Conservation (phyloP, 2,888 invertebrate genomes). For the Tolmerus cingulatus region DNA sequence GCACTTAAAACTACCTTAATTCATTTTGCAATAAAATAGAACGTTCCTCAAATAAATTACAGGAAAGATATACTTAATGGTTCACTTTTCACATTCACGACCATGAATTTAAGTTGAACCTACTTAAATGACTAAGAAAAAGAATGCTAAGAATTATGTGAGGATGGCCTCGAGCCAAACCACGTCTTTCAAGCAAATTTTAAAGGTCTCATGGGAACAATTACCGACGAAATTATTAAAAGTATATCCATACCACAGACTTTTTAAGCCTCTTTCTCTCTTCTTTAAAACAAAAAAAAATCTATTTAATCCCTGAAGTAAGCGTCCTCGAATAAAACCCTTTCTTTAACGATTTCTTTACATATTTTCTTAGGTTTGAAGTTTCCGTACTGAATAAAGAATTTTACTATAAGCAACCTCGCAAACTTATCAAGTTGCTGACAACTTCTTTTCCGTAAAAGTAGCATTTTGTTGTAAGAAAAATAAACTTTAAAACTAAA, state of each 20-base stretch:
- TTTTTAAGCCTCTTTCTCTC: neutral
- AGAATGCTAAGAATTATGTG: neutral
- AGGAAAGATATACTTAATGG: neutral
- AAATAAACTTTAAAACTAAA: neutral
- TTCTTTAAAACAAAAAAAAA: neutral
- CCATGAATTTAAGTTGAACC: neutral
- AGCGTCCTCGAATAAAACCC: neutral
- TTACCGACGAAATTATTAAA: neutral
- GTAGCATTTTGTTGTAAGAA: neutral
- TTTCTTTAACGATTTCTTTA: neutral
- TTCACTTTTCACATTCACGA: neutral
- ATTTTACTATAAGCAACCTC: neutral
- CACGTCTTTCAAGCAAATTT: neutral
- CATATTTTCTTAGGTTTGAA: neutral
- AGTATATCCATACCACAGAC: neutral
- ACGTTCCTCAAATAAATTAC: neutral
- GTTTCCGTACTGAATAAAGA: neutral
- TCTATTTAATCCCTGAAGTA: neutral
- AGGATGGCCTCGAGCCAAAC: neutral
- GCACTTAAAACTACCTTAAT: neutral
- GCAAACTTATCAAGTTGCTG: neutral
- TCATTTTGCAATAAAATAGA: neutral
- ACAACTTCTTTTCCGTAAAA: neutral
- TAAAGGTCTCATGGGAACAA: neutral
- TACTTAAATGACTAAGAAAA: neutral